Percentiles rank a stretch among this genome's conserved stretches.
Evolutionary conservation across 2,113 vertebrate genomes (phyloP).

Genomic region (Lichenostomus cassidix): DNA sequence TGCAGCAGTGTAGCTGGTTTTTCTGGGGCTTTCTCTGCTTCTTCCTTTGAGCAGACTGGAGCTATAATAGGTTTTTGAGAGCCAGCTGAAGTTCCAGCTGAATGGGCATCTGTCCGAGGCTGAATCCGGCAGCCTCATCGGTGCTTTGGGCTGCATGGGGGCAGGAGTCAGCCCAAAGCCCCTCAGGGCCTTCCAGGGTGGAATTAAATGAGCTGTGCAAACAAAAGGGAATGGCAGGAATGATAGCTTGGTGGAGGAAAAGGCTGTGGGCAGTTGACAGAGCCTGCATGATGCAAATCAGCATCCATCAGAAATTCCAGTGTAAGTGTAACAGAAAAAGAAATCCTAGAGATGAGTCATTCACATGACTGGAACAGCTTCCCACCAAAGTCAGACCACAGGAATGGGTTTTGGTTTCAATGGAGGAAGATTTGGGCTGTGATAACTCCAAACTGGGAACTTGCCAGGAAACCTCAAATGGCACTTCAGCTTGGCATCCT

Average conservation of each 20-base stretch:
- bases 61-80: not conserved
- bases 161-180: not conserved
- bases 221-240: not conserved
- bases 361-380: not conserved
- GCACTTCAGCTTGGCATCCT: not conserved
- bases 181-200: not conserved
- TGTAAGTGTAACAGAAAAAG: not conserved
- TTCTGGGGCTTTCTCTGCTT: not conserved
- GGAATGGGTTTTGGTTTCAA: not conserved
- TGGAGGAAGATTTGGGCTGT: not conserved
- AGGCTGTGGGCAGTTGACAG: not conserved
- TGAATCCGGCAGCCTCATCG: not conserved
- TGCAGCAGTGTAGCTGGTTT: not conserved
- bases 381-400: not conserved
- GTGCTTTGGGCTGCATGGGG: not conserved
- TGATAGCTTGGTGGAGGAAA: not conserved
- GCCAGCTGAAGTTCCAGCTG: not conserved
- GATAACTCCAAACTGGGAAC: not conserved
- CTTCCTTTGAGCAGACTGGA: not conserved
- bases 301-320: not conserved
- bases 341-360: not conserved
- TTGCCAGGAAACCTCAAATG: not conserved
- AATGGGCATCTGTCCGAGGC: not conserved
- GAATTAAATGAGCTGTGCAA: not conserved
- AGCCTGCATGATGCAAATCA: not conserved